Evolutionary conservation across 2,888 invertebrate genomes (phyloP).

Genomic region (Eupithecia tripunctaria): DNA sequence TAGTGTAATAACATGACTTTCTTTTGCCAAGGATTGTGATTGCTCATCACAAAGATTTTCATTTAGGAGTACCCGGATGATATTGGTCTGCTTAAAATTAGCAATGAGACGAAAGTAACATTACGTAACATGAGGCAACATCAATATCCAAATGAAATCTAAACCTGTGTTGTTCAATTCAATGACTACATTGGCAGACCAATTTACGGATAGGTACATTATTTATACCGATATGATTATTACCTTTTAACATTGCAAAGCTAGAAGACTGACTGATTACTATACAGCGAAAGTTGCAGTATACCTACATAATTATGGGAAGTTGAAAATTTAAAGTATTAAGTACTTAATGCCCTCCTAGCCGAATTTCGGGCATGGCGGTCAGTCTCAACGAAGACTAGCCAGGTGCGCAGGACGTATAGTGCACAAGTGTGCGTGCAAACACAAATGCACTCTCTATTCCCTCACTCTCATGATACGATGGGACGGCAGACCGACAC

Average conservation of each 20-base stretch:
- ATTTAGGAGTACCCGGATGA: neutral
- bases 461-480: too few species aligned
- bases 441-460: too few species aligned
- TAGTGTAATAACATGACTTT: too few species aligned
- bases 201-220: neutral
- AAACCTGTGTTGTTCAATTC: neutral
- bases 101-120: neutral
- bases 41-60: neutral
- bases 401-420: too few species aligned
- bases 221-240: neutral
- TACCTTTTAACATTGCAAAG: neutral
- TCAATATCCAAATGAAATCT: neutral
- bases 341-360: too few species aligned
- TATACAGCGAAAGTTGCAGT: neutral
- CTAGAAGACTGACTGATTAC: neutral
- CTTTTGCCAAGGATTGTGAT: neutral
- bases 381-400: too few species aligned
- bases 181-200: neutral
- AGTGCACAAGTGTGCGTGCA: too few species aligned
- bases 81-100: neutral
- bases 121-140: neutral
- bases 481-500: too few species aligned
- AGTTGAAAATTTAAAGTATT: constrained; percentile 60
- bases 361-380: too few species aligned
- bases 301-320: neutral